A percentile compares a stretch with the other conserved stretches of the same genome.
Conservation (phyloP, 2,113 vertebrate genomes). For the Gambusia holbrooki region DNA sequence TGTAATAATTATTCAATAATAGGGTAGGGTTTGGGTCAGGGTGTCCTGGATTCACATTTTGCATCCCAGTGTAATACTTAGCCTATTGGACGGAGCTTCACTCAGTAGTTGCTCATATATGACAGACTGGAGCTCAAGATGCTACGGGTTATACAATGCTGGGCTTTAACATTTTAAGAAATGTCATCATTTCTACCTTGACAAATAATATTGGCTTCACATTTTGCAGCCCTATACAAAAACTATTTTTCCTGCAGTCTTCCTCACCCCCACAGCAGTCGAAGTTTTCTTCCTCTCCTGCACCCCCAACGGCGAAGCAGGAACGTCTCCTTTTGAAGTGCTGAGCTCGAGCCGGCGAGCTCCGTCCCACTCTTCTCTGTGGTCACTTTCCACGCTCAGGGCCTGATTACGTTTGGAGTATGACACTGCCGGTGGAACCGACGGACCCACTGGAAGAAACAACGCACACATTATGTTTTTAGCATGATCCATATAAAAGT, state of each 20-base stretch:
- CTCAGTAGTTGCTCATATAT: no score
- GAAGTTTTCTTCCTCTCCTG: slow-evolving; percentile 93
- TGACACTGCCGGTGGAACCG: slow-evolving; percentile 91
- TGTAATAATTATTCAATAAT: no score
- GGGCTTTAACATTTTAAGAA: no score
- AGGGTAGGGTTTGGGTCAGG: no score
- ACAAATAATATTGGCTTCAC: background rate
- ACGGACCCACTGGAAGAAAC: slow-evolving; percentile 85
- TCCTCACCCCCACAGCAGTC: slow-evolving; percentile 88
- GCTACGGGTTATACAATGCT: no score
- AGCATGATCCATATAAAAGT: background rate
- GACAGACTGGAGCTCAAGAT: no score
- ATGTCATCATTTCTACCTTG: no score
- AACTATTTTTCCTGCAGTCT: background rate
- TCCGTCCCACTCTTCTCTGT: slow-evolving; percentile 93
- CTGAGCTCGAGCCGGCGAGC: slow-evolving; percentile 88
- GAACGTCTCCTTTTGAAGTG: slow-evolving; percentile 90
- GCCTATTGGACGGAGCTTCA: no score
- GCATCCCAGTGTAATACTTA: no score
- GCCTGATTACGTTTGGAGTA: slow-evolving; percentile 94
- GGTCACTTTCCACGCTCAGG: slow-evolving; percentile 93
- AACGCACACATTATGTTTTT: background rate
- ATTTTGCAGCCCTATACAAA: background rate
- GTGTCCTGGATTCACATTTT: no score
- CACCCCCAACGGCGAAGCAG: slow-evolving; percentile 89